Evolutionary conservation across 1,140 invertebrate species (phyloP), one percentile per base, ranked within the genome.

Genomic region (Tetragnatha versicolor): DNA sequence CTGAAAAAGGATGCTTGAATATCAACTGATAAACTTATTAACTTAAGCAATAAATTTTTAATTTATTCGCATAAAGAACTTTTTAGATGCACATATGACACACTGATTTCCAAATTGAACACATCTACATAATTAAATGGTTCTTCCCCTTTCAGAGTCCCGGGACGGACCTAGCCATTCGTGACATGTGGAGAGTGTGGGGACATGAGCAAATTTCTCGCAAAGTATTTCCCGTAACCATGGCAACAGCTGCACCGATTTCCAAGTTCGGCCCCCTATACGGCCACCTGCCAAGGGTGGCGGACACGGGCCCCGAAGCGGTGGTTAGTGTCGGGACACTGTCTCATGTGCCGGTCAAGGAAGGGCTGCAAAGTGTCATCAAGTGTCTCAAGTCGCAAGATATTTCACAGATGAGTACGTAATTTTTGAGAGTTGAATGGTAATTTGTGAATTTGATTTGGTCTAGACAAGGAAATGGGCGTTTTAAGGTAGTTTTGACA

Each of bases 351-450:
- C 81, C 81, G 2, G 73, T 82, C 6, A 82, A 82, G 37, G 81
- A 82, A 81, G 81, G 81, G 1, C 47, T 82, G 5, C 81, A 82
- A 60, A 82, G 79, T 51, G 75, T 82, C 35, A 82, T 82, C 33
- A 82, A 82, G 42, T 82, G 81, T 47, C 68, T 82, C 22, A 82
- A 82, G 39, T 73, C 79, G 0, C 81, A 82, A 77, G 81, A 82
- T 47, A 79, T 77, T 6, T 76, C 80, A 5, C 76, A 78, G 14
- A 69, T 68, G 45, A 79, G 81, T 81, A 61, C 61, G 79, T 73
- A n/a, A n/a, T n/a, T n/a, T n/a, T n/a, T n/a, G n/a, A n/a, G n/a
- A n/a, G n/a, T n/a, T n/a, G n/a, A n/a, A n/a, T n/a, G n/a, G n/a
- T n/a, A n/a, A n/a, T n/a, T n/a, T n/a, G n/a, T n/a, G n/a, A n/a